These are phyloP conservation scores for Mesocentrotus franciscanus DNA, from an alignment of 53 echinoderm and acorn worm genomes.

Conservation along the genomic window DNA sequence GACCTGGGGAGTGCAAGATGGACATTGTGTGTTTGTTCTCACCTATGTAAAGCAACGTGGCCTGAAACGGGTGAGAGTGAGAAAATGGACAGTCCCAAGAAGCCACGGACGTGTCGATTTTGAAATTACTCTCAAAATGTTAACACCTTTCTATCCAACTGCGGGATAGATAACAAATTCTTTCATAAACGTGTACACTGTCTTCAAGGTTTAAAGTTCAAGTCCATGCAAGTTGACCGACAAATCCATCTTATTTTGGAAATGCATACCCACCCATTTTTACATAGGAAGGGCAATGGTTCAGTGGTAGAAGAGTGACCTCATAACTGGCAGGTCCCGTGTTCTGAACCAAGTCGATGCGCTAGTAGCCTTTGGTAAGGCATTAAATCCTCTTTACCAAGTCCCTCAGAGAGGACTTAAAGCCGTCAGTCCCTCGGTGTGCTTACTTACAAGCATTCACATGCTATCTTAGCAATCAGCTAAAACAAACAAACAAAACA, in stretches of 20 bases:
- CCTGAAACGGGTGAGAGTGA: background rate
- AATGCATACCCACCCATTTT: background rate
- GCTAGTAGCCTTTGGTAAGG: too few relatives aligned
- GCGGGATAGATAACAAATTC: background rate
- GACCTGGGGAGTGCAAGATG: background rate
- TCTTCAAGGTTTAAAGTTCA: background rate
- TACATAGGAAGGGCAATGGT: too few relatives aligned
- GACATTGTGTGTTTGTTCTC: background rate
- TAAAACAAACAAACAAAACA: too few relatives aligned
- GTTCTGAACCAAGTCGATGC: too few relatives aligned
- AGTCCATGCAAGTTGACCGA: background rate
- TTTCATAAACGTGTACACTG: background rate
- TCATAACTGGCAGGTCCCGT: too few relatives aligned
- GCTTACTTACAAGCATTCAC: too few relatives aligned
- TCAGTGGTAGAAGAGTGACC: too few relatives aligned
- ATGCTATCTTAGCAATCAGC: too few relatives aligned
- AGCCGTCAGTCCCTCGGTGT: too few relatives aligned
- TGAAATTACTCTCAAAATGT: slow-evolving; percentile 20
- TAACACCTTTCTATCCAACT: background rate
- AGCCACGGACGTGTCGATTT: slow-evolving; percentile 31
- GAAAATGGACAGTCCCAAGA: background rate
- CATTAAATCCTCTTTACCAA: too few relatives aligned
- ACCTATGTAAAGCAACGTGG: slow-evolving; percentile 5
- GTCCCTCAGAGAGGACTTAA: too few relatives aligned
- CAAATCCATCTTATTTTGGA: background rate